Evolutionary conservation across 2,797 vertebrate genomes (phyloP).

Genomic region (Staurois parvus): DNA sequence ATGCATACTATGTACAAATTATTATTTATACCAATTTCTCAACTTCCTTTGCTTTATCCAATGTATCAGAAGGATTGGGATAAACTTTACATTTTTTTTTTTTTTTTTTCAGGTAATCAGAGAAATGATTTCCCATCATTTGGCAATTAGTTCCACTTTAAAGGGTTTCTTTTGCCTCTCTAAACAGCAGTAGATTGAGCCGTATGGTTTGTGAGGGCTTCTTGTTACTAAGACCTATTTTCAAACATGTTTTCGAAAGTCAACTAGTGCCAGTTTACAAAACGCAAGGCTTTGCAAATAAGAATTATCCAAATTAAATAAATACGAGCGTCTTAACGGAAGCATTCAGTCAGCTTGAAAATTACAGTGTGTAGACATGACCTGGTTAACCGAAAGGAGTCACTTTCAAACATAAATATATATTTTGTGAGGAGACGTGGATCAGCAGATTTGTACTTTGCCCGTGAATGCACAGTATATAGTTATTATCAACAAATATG

Average conservation of each 20-base stretch:
- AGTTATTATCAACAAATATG: neutral
- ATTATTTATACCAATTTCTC: too few species aligned
- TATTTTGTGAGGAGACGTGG: conserved; percentile 1
- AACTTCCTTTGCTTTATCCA: too few species aligned
- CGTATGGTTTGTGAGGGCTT: neutral
- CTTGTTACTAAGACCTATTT: conserved; percentile 9
- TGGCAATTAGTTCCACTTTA: conserved; percentile 9
- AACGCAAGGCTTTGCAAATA: conserved; percentile 9
- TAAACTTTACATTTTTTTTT: neutral
- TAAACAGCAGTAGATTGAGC: neutral
- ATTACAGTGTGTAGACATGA: neutral
- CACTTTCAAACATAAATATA: neutral
- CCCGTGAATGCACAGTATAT: neutral
- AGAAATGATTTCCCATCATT: neutral
- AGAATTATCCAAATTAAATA: conserved; percentile 33
- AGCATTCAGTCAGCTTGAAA: conserved; percentile 22
- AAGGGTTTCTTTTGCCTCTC: neutral
- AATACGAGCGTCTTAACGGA: conserved; percentile 8
- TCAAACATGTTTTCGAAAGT: conserved; percentile 10
- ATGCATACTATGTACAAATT: too few species aligned
- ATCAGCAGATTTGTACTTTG: conserved; percentile 2
- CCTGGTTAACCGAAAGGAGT: conserved; percentile 28
- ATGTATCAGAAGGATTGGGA: too few species aligned
- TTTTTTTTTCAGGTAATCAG: neutral
- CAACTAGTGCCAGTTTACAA: conserved; percentile 14